These are phyloP conservation scores for Clivina fossor DNA, from an alignment of 2,888 invertebrate species.

Conservation along the genomic window DNA sequence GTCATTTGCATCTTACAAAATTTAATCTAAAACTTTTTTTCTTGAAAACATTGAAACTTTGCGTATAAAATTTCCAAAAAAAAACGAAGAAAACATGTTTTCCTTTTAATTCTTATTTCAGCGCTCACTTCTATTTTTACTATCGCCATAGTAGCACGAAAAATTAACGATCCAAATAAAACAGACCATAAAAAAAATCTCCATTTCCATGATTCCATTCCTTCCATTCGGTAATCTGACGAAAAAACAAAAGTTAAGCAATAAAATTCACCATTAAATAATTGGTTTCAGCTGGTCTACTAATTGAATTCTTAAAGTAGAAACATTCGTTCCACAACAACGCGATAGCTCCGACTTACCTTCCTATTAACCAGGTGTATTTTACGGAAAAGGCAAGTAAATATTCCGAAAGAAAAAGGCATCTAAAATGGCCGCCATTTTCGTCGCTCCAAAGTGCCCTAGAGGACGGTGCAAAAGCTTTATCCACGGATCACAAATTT, in stretches of 20 bases:
- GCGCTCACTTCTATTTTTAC: no score
- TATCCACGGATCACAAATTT: slow-evolving; percentile 26
- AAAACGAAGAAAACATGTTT: no score
- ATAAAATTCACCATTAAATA: slow-evolving; percentile 23
- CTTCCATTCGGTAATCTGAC: no score
- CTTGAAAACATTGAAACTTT: no score
- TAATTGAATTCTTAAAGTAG: slow-evolving; percentile 26
- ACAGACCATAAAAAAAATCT: slow-evolving; percentile 12
- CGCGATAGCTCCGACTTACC: no score
- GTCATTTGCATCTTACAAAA: no score
- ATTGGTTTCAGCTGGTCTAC: slow-evolving; percentile 20
- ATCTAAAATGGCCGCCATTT: slow-evolving; percentile 4
- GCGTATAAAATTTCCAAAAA: no score
- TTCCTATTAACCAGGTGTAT: slow-evolving; percentile 26
- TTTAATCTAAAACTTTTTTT: no score
- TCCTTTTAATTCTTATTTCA: no score
- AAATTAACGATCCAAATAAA: no score
- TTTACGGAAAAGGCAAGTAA: slow-evolving; percentile 4
- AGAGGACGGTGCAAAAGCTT: not conserved
- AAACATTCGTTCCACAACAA: slow-evolving; percentile 12
- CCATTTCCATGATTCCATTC: no score
- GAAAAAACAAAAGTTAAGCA: slow-evolving; percentile 20
- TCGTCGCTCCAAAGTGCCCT: slow-evolving; percentile 1
- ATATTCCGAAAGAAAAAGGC: not conserved
- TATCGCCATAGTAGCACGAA: no score